phyloP scores from a whole-genome alignment of 1,140 invertebrate genomes.

The Procambarus clarkii region DNA sequence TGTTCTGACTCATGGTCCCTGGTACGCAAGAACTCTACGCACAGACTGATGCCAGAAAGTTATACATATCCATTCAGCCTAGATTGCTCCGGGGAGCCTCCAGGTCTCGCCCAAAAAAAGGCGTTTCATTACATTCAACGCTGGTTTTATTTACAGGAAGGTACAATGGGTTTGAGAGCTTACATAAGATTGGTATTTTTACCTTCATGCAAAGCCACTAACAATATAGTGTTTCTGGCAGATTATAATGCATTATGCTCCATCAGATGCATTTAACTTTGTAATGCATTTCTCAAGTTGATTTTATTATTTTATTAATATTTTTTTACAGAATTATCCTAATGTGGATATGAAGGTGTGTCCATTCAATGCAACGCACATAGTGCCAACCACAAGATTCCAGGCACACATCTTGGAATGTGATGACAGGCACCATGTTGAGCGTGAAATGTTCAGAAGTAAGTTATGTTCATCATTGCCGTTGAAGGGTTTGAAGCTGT shows the following conservation, averaged over 20 bases:
- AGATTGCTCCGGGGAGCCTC: too few relatives aligned
- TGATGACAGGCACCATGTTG: background rate
- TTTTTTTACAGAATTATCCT: conserved; percentile 9
- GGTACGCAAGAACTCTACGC: too few relatives aligned
- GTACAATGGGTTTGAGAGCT: too few relatives aligned
- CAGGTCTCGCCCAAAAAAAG: too few relatives aligned
- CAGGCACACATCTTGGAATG: conserved; percentile 39
- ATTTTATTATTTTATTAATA: background rate
- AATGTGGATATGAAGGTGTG: conserved; percentile 51
- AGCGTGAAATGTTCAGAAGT: conserved; percentile 29
- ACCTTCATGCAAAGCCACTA: too few relatives aligned
- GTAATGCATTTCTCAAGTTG: too few relatives aligned
- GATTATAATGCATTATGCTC: background rate
- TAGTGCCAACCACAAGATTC: conserved; percentile 13
- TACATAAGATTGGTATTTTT: too few relatives aligned
- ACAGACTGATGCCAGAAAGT: too few relatives aligned
- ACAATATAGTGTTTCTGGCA: background rate
- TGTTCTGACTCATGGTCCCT: too few relatives aligned
- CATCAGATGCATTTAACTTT: background rate
- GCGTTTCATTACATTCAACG: too few relatives aligned
- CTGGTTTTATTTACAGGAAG: too few relatives aligned
- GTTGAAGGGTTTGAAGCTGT: background rate
- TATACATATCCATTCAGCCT: too few relatives aligned
- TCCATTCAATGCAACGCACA: conserved; percentile 48
- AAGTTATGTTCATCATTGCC: background rate